Base-by-base conservation (phyloP, 2,888 invertebrate genomes). In the Operophtera brumata region DNA sequence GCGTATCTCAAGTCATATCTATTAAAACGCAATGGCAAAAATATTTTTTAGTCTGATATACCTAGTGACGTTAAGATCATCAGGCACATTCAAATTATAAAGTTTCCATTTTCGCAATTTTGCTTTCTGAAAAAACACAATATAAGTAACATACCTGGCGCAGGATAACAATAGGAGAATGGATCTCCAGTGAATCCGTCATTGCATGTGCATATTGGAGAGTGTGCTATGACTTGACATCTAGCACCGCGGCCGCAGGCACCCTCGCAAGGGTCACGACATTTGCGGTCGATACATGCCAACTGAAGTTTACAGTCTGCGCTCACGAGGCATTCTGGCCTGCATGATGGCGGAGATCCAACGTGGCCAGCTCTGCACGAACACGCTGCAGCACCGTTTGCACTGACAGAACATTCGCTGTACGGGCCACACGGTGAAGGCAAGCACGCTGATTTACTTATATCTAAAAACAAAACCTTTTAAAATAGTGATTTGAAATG, bases 401-500 rank as follows among this genome's bases (percentile, higher is more conserved):
- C 55, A 55, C 83, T 88, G 10, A 90, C 85, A 57, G 83, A 78
- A 70, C 94, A 95, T 66, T 92, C 86, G 37, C 95, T 93, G 72
- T 95, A 94, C 8, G 94, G 91, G 5, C 95, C 95, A 73, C 97
- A 97, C 0, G 96, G 95, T 44, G 94, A 94, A 43, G 95, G 96
- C 39, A 93, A 87, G 75, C 96, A 97, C 9, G 91, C 89, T 42
- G 76, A 73, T 50, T 71, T 72, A 8, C 64, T 61, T 44, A 68
- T 66, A 65, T 69, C 66, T 70, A 57, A 61, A 64, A 64, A 37
- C n/a, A 34, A 47, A n/a, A 43, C 4, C 25, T 26, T 13, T 14
- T n/a, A 14, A 14, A 46, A 30, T 13, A 26, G 39, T 43, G 25
- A 13, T 10, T 47, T 48, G 44, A 42, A 28, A 28, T n/a, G 20